Evolutionary conservation across 2,888 invertebrate genomes (phyloP), one percentile per base, ranked within the genome.

Genomic region (Stomorhina lunata): DNA sequence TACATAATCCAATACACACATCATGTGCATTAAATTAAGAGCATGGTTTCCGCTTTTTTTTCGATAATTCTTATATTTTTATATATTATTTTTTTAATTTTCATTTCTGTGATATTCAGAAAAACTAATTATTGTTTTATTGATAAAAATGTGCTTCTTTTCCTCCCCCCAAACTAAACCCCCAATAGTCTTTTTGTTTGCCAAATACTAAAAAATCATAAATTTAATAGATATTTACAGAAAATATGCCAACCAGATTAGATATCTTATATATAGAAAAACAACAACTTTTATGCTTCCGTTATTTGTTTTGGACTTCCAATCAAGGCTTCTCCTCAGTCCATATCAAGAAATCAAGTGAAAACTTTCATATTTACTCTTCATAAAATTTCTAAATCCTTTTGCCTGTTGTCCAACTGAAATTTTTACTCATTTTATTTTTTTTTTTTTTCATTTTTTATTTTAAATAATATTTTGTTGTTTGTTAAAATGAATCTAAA

Each of bases 31-130:
- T 73, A 76, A 48, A 59, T 63, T 73, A 73, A 69, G 34, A 79
- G 50, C 69, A 71, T 71, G 69, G 20, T 75, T 73, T 55, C 27
- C 45, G 61, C 37, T 37, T 32, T 29, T 48, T 68, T 68, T 79
- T 72, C 61, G 17, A 66, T 43, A 69, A 63, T 71, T 63, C 20
- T 57, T 40, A 20, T 55, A 55, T 63, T 61, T 68, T 40, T 50
- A 29, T 55, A 32, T 45, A 25, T 53, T 4, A 1, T 25, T 53
- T 53, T 43, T 53, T 73, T 37, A 29, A 4, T 53, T 73, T 76
- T 63, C 25, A 72, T 76, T 84, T 84, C 78, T 84, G 81, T 84
- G 81, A 81, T 84, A 84, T 76, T 84, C 78, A 84, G 81, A 81
- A 84, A 80, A 66, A n/a, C 7, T 53, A 15, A 73, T 43, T 68